These are phyloP conservation scores for Sebastes kiyomatsui DNA, from an alignment of 2,797 vertebrate genomes.

Conservation along the genomic window DNA sequence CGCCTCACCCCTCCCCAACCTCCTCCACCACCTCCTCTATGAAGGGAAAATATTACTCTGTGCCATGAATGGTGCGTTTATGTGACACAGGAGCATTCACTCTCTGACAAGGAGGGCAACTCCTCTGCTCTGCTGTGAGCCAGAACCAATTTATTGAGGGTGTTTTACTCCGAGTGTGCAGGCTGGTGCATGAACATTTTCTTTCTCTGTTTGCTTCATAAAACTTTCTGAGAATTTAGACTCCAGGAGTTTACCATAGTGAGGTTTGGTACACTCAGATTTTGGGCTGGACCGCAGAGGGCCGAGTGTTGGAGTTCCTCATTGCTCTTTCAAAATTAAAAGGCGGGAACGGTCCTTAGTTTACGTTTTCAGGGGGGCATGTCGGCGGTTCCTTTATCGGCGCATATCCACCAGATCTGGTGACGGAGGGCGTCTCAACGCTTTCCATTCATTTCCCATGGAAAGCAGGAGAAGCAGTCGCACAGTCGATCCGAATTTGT, in stretches of 20 bases:
- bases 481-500: accelerated
- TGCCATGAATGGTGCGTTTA: conserved; percentile 48
- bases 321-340: no score
- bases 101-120: conserved; percentile 12
- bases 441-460: no score
- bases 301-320: no score
- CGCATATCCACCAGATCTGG: no score
- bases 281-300: no score
- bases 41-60: conserved; percentile 7
- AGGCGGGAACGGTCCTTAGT: no score
- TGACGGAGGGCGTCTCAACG: accelerated
- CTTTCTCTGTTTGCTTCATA: neutral
- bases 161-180: neutral
- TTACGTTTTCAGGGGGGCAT: no score
- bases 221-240: neutral
- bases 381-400: no score
- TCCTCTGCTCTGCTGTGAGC: neutral
- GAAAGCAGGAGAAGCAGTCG: no score
- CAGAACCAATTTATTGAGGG: conserved; percentile 22
- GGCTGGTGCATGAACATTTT: neutral
- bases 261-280: neutral
- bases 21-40: neutral
- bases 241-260: neutral
- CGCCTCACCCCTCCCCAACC: neutral
- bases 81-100: conserved; percentile 8